Conservation (phyloP, 2,113 vertebrate species). For the Chloroceryle aenea region DNA sequence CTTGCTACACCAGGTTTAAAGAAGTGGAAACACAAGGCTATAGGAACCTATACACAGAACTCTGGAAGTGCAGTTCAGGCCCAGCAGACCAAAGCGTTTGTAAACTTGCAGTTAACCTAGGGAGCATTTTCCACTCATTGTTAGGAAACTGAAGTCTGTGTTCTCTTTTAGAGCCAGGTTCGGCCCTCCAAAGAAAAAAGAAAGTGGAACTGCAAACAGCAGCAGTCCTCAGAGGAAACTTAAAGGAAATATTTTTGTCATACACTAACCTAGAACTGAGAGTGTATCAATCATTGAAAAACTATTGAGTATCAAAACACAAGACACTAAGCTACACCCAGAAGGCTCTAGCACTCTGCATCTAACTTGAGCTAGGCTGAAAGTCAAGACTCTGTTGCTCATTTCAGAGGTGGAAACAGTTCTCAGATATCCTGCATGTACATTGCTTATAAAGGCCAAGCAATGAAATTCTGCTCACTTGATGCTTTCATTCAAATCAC, state of each 20-base stretch:
- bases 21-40: background rate
- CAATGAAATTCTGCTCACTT: background rate
- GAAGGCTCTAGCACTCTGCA: background rate
- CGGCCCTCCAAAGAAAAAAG: background rate
- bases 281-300: background rate
- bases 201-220: background rate
- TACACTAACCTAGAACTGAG: background rate
- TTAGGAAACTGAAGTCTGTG: background rate
- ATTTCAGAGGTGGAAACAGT: background rate
- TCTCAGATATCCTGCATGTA: background rate
- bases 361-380: background rate
- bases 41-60: background rate
- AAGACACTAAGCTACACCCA: rapidly evolving
- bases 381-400: background rate
- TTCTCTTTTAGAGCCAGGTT: background rate
- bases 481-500: background rate
- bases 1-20: background rate
- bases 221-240: background rate
- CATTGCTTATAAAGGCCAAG: background rate
- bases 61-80: background rate
- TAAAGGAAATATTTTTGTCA: background rate
- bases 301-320: background rate
- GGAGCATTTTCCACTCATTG: background rate
- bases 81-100: background rate
- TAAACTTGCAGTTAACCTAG: background rate